These are phyloP conservation scores for Dermolepida albohirtum DNA, from an alignment of 2,888 invertebrate genomes.

Conservation along the genomic window DNA sequence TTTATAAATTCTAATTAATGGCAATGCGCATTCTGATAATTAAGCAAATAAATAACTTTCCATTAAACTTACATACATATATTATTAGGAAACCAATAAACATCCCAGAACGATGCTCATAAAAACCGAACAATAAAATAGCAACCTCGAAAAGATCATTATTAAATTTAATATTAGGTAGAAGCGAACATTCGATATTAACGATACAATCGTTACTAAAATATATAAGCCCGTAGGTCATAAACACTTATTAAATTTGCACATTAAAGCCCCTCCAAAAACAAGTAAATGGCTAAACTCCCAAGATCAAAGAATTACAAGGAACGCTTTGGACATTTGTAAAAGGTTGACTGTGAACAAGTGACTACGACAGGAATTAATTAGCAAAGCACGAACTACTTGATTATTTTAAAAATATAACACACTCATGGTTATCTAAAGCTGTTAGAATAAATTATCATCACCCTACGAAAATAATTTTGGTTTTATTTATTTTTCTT, in stretches of 20 bases:
- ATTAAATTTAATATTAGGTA: slow-evolving; percentile 20
- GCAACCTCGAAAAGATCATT: slow-evolving; percentile 12
- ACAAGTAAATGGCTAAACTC: neutral
- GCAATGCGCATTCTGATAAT: no score
- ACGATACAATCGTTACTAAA: slow-evolving; percentile 18
- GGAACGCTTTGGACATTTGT: slow-evolving; percentile 11
- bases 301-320: neutral
- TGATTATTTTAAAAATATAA: slow-evolving; percentile 22
- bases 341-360: slow-evolving; percentile 29
- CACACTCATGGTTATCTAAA: slow-evolving; percentile 27
- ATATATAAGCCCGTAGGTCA: slow-evolving; percentile 6
- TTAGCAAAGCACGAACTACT: slow-evolving; percentile 24
- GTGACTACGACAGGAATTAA: slow-evolving; percentile 27
- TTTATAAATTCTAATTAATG: no score
- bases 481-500: slow-evolving; percentile 27
- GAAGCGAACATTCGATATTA: slow-evolving; percentile 15
- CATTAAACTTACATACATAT: slow-evolving; percentile 16
- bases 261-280: slow-evolving; percentile 11
- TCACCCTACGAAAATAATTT: slow-evolving; percentile 28
- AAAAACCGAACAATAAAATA: slow-evolving; percentile 14
- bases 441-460: slow-evolving; percentile 35
- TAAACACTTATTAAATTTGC: slow-evolving; percentile 26
- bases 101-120: slow-evolving; percentile 16
- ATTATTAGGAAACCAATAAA: slow-evolving; percentile 27
- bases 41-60: no score